Conservation (phyloP, 2,797 vertebrate genomes). For the Poecilia picta region DNA sequence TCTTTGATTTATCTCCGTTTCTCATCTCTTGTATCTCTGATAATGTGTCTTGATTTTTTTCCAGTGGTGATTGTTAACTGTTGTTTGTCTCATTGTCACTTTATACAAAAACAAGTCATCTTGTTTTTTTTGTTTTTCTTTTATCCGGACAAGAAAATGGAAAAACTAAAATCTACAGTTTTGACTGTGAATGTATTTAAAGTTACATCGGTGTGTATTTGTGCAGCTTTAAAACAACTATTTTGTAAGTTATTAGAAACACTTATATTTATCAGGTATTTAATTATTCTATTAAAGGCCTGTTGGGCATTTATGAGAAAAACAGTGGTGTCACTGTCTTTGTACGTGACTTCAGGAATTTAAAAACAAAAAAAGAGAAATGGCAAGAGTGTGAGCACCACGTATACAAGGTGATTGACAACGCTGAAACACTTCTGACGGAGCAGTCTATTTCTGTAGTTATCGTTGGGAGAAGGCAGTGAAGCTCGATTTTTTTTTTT, state of each 20-base stretch:
- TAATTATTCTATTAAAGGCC: constrained; percentile 76
- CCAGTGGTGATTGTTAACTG: constrained; percentile 39
- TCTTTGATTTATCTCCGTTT: constrained; percentile 51
- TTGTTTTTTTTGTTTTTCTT: constrained; percentile 18
- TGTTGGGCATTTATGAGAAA: constrained; percentile 58
- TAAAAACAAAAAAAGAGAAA: too few relatives aligned
- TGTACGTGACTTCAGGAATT: background rate
- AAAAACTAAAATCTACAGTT: constrained; percentile 45
- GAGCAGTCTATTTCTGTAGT: too few relatives aligned
- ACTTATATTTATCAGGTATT: constrained; percentile 67
- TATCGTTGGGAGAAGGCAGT: too few relatives aligned
- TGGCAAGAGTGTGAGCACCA: too few relatives aligned
- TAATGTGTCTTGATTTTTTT: constrained; percentile 37
- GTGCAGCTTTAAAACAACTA: constrained; percentile 64
- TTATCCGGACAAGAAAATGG: constrained; percentile 35
- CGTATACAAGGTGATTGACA: too few relatives aligned
- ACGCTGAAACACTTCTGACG: too few relatives aligned
- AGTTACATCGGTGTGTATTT: constrained; percentile 60
- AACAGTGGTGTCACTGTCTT: constrained; percentile 2
- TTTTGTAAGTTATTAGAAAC: constrained; percentile 78
- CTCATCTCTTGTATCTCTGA: constrained; percentile 37
- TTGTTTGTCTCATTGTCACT: constrained; percentile 56
- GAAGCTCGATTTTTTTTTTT: background rate
- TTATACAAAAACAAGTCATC: constrained; percentile 52
- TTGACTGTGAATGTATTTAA: constrained; percentile 78